Base-by-base conservation (phyloP, 1,140 invertebrate species). In the Caerostris darwini region DNA sequence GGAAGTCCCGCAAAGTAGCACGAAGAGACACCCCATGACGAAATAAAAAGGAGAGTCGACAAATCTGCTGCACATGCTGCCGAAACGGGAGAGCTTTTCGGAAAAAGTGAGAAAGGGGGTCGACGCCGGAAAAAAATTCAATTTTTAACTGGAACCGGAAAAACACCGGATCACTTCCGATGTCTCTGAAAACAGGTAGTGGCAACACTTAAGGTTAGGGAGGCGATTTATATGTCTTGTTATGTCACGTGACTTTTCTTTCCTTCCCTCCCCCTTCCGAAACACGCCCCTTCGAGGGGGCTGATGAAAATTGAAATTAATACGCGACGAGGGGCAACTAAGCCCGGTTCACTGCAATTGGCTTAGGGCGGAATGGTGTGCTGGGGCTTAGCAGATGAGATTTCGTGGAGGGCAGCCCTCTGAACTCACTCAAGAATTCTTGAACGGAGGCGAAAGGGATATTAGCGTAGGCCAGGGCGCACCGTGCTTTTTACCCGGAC, bases 291-390 rank as follows among this genome's bases (percentile, higher is more conserved):
- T 69, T 59, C 12, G 69, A 34, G 89, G 89, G 57, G 67, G 69
- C 57, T 67, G 89, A 56, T 90, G 89, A 90, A 90, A 90, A 90
- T 90, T 90, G 89, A 90, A 90, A 90, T 90, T 90, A 90, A 90
- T 90, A 90, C 69, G 67, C 69, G 50, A 56, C 89, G 34, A 90
- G 89, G 69, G 89, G 89, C 56, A 19, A 81, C 69, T 90, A 77
- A 90, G 69, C 8, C 69, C 69, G 87, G 71, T 19, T 81, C 71
- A 34, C 71, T 34, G 34, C 19, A 81, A 81, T 56, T 83, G 81
- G 56, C 82, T 83, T 83, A 56, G 82, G 71, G 71, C 71, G 50
- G 34, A 81, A 34, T 81, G 19, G 71, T 19, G 50, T 12, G 50
- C 71, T 53, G 50, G 50, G 71, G 50, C 50, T 34, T 81, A 81